phyloP scores from a whole-genome alignment of 53 echinoderm and acorn worm genomes.

The Hippasteria phrygiana region DNA sequence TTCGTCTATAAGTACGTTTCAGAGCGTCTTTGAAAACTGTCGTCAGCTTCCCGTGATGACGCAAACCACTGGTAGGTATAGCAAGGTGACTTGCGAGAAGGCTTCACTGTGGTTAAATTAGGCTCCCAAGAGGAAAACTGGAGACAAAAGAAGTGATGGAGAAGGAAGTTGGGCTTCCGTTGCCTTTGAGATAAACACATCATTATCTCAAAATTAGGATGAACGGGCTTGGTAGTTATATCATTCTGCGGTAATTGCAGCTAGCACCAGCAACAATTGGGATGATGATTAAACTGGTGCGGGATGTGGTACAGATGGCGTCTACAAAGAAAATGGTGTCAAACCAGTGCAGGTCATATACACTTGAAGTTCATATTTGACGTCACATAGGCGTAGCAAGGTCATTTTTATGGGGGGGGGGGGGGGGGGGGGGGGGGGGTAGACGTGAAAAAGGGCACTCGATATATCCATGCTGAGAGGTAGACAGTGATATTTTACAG shows the following conservation, averaged over 20 bases:
- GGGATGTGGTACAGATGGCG: no score
- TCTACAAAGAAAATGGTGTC: no score
- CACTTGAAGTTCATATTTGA: background rate
- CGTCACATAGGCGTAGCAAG: no score
- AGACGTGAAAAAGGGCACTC: no score
- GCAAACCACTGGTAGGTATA: background rate
- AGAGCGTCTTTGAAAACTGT: background rate
- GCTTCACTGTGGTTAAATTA: background rate
- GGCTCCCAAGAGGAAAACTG: slow-evolving; percentile 14
- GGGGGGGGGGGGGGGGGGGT: no score
- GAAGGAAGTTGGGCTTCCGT: slow-evolving; percentile 14
- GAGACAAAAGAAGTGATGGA: background rate
- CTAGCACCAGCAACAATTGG: background rate
- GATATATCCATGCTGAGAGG: no score
- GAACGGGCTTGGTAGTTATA: background rate
- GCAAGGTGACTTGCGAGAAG: background rate
- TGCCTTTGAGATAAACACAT: slow-evolving; percentile 34
- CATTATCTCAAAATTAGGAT: slow-evolving; percentile 26
- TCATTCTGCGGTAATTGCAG: background rate
- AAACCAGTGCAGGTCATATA: background rate
- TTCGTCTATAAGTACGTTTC: no score
- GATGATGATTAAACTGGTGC: background rate
- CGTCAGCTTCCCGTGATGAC: slow-evolving; percentile 2
- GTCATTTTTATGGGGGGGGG: no score
- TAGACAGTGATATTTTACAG: no score